Conservation (phyloP, 2,797 vertebrate species). For the Manis pentadactyla region DNA sequence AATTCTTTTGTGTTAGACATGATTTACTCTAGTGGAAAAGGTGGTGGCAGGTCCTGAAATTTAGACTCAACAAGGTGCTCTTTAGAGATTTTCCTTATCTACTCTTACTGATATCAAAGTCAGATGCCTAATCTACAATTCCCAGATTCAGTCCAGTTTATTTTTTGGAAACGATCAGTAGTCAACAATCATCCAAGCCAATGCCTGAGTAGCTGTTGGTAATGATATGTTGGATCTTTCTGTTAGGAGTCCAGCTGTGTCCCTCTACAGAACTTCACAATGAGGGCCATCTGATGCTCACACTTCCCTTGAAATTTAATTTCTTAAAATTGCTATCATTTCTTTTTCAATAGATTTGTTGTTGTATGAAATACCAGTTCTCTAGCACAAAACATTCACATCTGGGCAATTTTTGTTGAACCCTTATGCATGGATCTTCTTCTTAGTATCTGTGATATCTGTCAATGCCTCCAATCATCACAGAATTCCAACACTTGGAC, state of each 20-base stretch:
- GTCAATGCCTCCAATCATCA: not conserved
- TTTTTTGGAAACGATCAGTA: not conserved
- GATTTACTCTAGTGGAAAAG: slow-evolving; percentile 31
- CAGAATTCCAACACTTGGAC: not conserved
- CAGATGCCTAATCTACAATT: slow-evolving; percentile 11
- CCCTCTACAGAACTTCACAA: not conserved
- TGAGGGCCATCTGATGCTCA: not conserved
- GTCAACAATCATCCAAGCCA: not conserved
- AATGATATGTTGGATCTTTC: not conserved
- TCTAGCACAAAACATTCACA: not conserved
- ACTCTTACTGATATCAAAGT: slow-evolving; percentile 9
- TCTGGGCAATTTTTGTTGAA: not conserved
- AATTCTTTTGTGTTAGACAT: slow-evolving; percentile 13
- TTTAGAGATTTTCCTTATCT: slow-evolving; percentile 44
- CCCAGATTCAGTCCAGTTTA: not conserved
- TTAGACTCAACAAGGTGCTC: slow-evolving; percentile 12
- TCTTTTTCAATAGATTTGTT: not conserved
- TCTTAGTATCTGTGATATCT: not conserved
- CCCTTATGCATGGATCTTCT: not conserved
- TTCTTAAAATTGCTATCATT: slow-evolving; percentile 2
- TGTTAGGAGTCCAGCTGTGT: not conserved
- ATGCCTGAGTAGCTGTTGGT: not conserved
- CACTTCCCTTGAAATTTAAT: not conserved
- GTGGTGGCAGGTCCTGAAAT: not conserved
- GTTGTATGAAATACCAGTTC: not conserved